A percentile compares a stretch with the other conserved stretches of the same genome.
Conservation (phyloP, 2,888 invertebrate species). For the Eretmocerus hayati region DNA sequence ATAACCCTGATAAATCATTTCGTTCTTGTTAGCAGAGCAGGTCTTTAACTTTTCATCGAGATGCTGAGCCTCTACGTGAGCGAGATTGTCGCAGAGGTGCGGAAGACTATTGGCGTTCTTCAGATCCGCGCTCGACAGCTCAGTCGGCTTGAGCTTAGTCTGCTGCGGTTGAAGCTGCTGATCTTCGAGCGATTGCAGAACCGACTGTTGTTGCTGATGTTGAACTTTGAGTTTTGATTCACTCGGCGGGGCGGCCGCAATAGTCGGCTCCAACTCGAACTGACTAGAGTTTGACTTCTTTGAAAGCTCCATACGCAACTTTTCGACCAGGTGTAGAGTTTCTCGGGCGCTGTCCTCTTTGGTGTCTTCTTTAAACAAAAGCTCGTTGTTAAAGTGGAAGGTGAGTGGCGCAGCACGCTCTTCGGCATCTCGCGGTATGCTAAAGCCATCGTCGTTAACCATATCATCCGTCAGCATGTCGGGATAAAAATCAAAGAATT, state of each 20-base stretch:
- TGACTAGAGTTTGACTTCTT: conserved; percentile 59
- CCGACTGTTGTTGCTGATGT: conserved; percentile 11
- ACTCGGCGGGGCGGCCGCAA: background rate
- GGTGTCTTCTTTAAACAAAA: conserved; percentile 68
- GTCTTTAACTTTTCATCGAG: conserved; percentile 39
- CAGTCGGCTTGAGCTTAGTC: background rate
- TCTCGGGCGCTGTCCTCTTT: conserved; percentile 78
- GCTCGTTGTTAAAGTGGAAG: conserved; percentile 60
- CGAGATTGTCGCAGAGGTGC: conserved; percentile 11
- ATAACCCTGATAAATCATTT: conserved; percentile 34
- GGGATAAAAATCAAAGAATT: conserved; percentile 58
- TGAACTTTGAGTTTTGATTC: conserved; percentile 14
- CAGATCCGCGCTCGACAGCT: background rate
- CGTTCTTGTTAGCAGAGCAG: conserved; percentile 34
- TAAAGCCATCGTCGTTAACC: conserved; percentile 58
- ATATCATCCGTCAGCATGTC: conserved; percentile 57
- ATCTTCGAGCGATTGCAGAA: background rate
- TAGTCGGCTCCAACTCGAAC: conserved; percentile 36
- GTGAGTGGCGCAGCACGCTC: conserved; percentile 55
- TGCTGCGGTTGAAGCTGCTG: background rate
- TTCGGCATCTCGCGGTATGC: conserved; percentile 55
- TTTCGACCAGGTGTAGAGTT: conserved; percentile 77
- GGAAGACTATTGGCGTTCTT: conserved; percentile 9
- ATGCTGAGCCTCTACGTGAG: conserved; percentile 22
- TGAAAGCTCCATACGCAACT: conserved; percentile 65